Conservation (phyloP, 2,797 vertebrate species). For the Microhierax caerulescens region DNA sequence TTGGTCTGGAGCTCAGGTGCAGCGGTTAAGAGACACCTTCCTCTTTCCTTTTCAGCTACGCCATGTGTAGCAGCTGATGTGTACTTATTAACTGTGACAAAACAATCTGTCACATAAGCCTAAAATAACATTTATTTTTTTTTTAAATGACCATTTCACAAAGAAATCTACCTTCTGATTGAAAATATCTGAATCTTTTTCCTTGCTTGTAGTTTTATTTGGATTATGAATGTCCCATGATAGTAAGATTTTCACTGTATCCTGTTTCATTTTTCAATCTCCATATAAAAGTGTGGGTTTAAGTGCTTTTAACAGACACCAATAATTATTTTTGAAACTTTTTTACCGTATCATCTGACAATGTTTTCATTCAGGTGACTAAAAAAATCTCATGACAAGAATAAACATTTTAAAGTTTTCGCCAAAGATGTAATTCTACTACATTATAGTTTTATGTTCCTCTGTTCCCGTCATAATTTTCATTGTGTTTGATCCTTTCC, state of each 20-base stretch:
- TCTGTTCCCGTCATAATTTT: neutral
- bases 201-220: neutral
- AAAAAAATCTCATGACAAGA: neutral
- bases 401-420: neutral
- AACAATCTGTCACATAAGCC: neutral
- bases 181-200: neutral
- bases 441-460: neutral
- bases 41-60: neutral
- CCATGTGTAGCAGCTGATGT: neutral
- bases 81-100: neutral
- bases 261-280: neutral
- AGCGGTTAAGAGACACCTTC: neutral
- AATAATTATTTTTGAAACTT: neutral
- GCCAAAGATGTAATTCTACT: neutral
- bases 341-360: neutral
- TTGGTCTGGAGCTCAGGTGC: neutral
- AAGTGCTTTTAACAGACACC: neutral
- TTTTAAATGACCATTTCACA: neutral
- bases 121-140: neutral
- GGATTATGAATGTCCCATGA: neutral
- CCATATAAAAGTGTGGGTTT: neutral
- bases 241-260: neutral
- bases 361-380: neutral
- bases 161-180: neutral
- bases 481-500: neutral